These are phyloP conservation scores for Gortyna flavago DNA, from an alignment of 2,888 invertebrate species.

Conservation along the genomic window DNA sequence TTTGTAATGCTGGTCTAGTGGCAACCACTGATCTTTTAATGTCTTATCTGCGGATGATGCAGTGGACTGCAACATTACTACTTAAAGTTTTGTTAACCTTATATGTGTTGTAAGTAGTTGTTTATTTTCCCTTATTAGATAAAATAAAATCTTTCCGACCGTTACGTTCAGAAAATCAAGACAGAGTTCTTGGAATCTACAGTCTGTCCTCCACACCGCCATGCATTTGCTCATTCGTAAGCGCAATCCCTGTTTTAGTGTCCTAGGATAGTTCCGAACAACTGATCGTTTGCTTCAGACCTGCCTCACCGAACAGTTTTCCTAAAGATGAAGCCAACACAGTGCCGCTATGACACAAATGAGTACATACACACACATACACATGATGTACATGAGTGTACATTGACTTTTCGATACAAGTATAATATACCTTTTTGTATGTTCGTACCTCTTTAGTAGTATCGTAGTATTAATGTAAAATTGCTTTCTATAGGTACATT, in stretches of 20 bases:
- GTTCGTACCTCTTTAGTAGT: no score
- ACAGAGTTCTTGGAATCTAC: neutral
- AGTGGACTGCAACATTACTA: no score
- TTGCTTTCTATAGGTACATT: no score
- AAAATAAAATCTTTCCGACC: neutral
- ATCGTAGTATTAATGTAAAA: neutral
- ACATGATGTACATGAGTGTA: no score
- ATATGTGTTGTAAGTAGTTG: no score
- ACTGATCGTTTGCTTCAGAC: neutral
- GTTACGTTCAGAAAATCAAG: neutral
- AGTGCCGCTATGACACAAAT: neutral
- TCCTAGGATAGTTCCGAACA: neutral
- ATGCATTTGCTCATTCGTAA: neutral
- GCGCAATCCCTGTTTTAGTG: neutral
- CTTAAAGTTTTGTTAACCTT: no score
- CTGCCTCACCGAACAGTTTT: neutral
- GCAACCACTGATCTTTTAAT: no score
- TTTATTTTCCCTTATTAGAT: no score
- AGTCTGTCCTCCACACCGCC: neutral
- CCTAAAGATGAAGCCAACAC: neutral
- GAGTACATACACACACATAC: no score
- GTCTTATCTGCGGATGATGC: no score
- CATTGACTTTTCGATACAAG: neutral
- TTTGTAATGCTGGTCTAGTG: no score
- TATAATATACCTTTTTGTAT: no score